A percentile compares a stretch with the other conserved stretches of the same genome.
Evolutionary conservation across 2,797 vertebrate genomes (phyloP).

Genomic region (Capromys pilorides): DNA sequence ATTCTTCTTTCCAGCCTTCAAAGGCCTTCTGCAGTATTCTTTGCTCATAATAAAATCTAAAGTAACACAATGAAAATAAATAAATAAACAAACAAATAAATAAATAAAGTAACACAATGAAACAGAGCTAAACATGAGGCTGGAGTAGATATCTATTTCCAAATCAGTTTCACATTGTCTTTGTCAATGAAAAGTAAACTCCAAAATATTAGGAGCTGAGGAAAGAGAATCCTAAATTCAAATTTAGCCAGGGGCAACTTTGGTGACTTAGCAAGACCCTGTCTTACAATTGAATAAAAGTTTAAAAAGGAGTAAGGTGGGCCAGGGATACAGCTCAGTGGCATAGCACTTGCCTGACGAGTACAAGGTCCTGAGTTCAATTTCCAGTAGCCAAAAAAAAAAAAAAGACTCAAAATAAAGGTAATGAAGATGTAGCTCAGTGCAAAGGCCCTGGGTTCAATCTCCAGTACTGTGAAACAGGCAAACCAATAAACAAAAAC

Average conservation of each 20-base stretch:
- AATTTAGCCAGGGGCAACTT: neutral
- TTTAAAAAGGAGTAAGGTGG: neutral
- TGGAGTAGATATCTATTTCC: neutral
- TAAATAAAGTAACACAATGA: constrained; percentile 82
- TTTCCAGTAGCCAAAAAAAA: too few relatives aligned
- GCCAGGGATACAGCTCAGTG: neutral
- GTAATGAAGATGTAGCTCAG: neutral
- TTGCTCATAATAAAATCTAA: constrained; percentile 87
- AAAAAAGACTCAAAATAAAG: too few relatives aligned
- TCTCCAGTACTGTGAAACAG: neutral
- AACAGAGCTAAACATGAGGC: neutral
- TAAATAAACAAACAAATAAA: too few relatives aligned
- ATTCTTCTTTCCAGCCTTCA: constrained; percentile 90
- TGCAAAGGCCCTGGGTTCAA: neutral
- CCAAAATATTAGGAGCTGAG: neutral
- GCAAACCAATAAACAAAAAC: neutral
- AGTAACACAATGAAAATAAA: constrained; percentile 35
- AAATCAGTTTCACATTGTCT: neutral
- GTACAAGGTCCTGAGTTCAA: too few relatives aligned
- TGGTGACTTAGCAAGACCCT: neutral
- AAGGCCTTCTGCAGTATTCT: constrained; percentile 86
- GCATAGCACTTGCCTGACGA: too few relatives aligned
- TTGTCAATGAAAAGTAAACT: neutral
- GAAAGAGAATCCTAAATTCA: neutral
- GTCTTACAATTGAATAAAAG: neutral